Evolutionary conservation across 2,113 vertebrate species (phyloP).

Genomic region (Charadrius vociferus): DNA sequence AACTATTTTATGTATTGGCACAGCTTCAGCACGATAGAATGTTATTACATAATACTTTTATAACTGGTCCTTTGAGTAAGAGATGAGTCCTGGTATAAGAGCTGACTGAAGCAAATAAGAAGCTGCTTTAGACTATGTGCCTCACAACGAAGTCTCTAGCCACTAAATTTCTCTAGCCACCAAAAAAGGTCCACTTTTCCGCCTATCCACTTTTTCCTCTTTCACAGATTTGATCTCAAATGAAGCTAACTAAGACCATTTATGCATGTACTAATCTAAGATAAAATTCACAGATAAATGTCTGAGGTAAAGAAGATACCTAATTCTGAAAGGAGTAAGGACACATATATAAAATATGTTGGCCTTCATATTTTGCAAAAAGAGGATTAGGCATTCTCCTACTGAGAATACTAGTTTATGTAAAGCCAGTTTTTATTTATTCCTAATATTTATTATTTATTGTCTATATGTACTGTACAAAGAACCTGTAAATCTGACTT

Average conservation of each 20-base stretch:
- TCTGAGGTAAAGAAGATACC: not conserved
- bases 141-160: fast-evolving
- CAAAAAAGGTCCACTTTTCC: not conserved
- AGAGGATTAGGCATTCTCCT: not conserved
- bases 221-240: not conserved
- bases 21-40: not conserved
- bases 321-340: not conserved
- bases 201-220: not conserved
- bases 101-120: not conserved
- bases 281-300: not conserved
- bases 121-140: not conserved
- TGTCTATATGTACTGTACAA: not conserved
- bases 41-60: not conserved
- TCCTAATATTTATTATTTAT: not conserved
- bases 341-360: not conserved
- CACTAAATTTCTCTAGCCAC: not conserved
- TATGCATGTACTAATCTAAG: not conserved
- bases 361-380: not conserved
- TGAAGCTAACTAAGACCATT: not conserved
- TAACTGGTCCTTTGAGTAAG: not conserved
- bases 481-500: not conserved
- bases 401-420: not conserved
- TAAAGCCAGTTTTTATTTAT: not conserved
- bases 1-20: not conserved
- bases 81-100: not conserved